A percentile compares a stretch with the other conserved stretches of the same genome.
Conservation (phyloP, 2,113 vertebrate genomes). For the Protomyctophum bolini region DNA sequence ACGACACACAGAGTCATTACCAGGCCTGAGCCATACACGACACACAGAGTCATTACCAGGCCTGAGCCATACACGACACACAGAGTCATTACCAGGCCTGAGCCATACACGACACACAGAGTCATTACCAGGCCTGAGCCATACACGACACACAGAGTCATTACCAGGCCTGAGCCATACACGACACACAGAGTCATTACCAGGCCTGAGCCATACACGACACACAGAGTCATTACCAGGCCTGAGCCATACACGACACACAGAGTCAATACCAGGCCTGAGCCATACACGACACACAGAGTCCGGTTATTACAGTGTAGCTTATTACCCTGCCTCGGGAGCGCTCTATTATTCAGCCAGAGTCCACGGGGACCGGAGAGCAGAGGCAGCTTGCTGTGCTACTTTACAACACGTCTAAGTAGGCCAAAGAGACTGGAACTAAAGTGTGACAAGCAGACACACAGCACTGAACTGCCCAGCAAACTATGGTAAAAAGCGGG, state of each 20-base stretch:
- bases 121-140: too few relatives aligned
- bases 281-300: constrained; percentile 25
- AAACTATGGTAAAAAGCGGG: constrained; percentile 21
- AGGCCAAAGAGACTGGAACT: constrained; percentile 79
- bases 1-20: constrained; percentile 50
- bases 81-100: constrained; percentile 46
- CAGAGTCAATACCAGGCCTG: too few relatives aligned
- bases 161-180: too few relatives aligned
- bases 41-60: too few relatives aligned
- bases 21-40: background rate
- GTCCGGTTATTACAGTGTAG: constrained; percentile 69
- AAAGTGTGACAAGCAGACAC: constrained; percentile 45
- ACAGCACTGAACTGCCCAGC: constrained; percentile 14
- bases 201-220: too few relatives aligned
- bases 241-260: constrained; percentile 4
- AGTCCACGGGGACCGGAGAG: constrained; percentile 60
- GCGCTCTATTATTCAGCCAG: constrained; percentile 73
- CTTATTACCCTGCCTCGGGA: constrained; percentile 69
- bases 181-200: too few relatives aligned
- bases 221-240: constrained; percentile 50
- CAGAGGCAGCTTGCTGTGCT: constrained; percentile 70
- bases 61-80: background rate
- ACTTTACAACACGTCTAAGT: constrained; percentile 79
- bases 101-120: constrained; percentile 5
- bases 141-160: constrained; percentile 11